Evolutionary conservation across 2,113 vertebrate species (phyloP), one percentile per base, ranked within the genome.

Genomic region (Platysteira castanea): DNA sequence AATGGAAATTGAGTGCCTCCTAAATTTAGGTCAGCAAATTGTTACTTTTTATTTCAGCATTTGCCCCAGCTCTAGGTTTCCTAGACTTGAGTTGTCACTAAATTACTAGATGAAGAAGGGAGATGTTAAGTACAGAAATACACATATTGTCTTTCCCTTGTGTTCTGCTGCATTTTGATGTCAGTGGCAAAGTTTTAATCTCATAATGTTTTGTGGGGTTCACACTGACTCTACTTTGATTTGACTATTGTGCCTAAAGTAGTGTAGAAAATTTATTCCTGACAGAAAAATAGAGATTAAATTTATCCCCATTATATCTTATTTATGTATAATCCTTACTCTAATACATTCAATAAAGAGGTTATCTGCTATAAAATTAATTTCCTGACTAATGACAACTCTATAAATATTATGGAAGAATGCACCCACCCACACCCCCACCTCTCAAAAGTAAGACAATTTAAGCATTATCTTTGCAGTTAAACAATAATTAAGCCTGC

Each of bases 401-500:
- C 28, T 73, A 56, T 39, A 73, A 69, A 46, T 26, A 11, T 35
- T 78, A 35, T 2, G 4, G 15, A 74, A 68, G 49, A 69, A 56
- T 50, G 20, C 3, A 31, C 5, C 2, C 17, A 35, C 5, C 4
- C 13, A 9, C 15, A 42, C 7, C 12, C 2, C 6, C 18, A 37
- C 2, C 4, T 4, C 4, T 13, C 10, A 53, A 52, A 54, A 20
- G 1, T 60, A 42, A 87, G 84, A 69, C 15, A 26, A 11, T 47
- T 7, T 17, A 60, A 71, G 1, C 7, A 41, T 83, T 24, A 41
- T 64, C 4, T 76, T 63, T 57, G 21, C 14, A 44, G 18, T 49
- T 82, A 35, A 84, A 37, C 18, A 39, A 27, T 64, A 68, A 53
- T 31, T 77, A 77, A 90, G 8, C 11, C 16, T 70, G 10, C 11